Base-by-base conservation (phyloP, 2,797 vertebrate genomes). In the Gallirallus australis region DNA sequence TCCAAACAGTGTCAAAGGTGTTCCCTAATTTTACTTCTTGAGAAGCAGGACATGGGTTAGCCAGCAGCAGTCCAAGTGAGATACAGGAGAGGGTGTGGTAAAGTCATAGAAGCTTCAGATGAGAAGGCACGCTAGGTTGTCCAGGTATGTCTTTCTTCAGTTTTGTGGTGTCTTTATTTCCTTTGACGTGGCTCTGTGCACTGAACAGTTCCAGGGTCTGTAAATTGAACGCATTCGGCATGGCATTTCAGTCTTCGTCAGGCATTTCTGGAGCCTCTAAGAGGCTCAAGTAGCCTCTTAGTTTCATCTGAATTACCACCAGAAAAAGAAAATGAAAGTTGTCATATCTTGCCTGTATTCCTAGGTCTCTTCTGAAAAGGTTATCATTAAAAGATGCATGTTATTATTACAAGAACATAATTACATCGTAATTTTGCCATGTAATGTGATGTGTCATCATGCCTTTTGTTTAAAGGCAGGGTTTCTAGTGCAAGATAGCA, bases 321-420 rank as follows among this genome's bases (percentile, higher is more conserved):
- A 78, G 76, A 93, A 95, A 92, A 90, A 61, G 73, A 93, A 94
- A 91, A 93, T 81, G 61, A 86, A 96, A 96, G 79, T 88, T 78
- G 42, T 75, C 56, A 2, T 82, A 70, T 86, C 73, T 94, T 93
- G 68, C 40, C 42, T 61, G 20, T 61, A 47, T 82, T 81, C 24
- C 69, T 78, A 42, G 24, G 39, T 92, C 63, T 91, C 31, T 90
- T 87, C 81, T 87, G 86, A 85, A 87, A 92, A 92, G 68, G 33
- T 91, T 94, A 11, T 83, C 66, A 61, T 93, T 92, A 73, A 90
- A 92, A 85, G 39, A 85, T 93, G 56, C 15, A 13, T 61, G 21
- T 79, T 90, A 83, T 75, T 95, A 93, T 91, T 95, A 71, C 31
- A 63, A 45, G 47, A 89, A 23, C 56, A 50, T 82, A 89, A 84